A percentile compares a stretch with the other conserved stretches of the same genome.
These are phyloP conservation scores for Coturnix japonica DNA, from an alignment of 2,113 vertebrate genomes.

Conservation along the genomic window DNA sequence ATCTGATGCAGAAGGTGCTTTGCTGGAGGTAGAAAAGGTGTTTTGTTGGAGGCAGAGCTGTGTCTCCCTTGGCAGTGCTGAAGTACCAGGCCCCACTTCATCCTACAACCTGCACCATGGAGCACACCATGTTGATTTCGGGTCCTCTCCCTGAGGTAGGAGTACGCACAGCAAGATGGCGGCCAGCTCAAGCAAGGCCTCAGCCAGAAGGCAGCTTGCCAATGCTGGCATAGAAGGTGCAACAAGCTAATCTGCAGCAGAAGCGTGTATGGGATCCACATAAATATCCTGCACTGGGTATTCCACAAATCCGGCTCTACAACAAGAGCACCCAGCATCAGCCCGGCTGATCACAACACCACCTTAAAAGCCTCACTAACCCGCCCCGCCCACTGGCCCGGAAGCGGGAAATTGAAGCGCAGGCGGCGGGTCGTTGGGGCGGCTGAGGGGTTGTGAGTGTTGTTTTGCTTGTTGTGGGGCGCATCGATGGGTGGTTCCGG, in stretches of 20 bases:
- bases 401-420: background rate
- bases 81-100: fast-evolving
- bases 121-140: fast-evolving
- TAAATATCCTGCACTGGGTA: fast-evolving
- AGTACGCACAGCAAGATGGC: fast-evolving
- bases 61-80: fast-evolving
- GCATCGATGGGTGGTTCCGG: too few relatives aligned
- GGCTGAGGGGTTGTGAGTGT: too few relatives aligned
- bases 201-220: fast-evolving
- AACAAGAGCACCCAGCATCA: fast-evolving
- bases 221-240: fast-evolving
- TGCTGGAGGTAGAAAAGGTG: background rate
- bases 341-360: fast-evolving
- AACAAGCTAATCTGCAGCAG: fast-evolving
- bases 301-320: fast-evolving
- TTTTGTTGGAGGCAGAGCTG: fast-evolving
- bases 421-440: fast-evolving
- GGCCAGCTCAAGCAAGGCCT: fast-evolving
- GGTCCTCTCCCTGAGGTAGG: fast-evolving
- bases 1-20: background rate
- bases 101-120: fast-evolving
- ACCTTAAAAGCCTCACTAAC: fast-evolving
- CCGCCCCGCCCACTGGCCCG: background rate
- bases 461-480: too few relatives aligned
- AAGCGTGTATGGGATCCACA: fast-evolving